Evolutionary conservation across 1,140 invertebrate species (phyloP).

Genomic region (Pogonomyrmex barbatus): DNA sequence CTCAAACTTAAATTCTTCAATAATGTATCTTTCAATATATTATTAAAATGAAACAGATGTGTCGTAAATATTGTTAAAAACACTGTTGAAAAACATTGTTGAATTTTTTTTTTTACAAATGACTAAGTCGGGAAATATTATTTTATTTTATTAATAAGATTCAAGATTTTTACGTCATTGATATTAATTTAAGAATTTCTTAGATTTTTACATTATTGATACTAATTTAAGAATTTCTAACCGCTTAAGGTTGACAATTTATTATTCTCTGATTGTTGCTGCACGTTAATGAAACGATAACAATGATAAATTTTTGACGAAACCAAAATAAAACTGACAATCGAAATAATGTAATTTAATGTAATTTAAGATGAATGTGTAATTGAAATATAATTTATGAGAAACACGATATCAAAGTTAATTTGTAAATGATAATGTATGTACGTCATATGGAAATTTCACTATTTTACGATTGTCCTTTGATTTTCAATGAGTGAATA

Average conservation of each 20-base stretch:
- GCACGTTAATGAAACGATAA: not conserved
- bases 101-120: slow-evolving; percentile 14
- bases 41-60: not conserved
- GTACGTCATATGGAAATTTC: not conserved
- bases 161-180: not conserved
- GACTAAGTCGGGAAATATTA: not conserved
- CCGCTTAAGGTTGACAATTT: not conserved
- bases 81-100: not conserved
- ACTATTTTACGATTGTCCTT: not conserved
- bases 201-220: not conserved
- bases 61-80: not conserved
- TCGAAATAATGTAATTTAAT: not conserved
- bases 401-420: slow-evolving; percentile 8
- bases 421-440: slow-evolving; percentile 1
- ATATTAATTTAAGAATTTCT: not conserved
- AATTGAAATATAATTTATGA: slow-evolving; percentile 31
- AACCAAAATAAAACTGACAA: slow-evolving; percentile 14
- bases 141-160: slow-evolving; percentile 17
- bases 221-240: not conserved
- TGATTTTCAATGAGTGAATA: not conserved
- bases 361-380: not conserved
- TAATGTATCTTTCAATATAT: slow-evolving; percentile 7
- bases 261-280: not conserved
- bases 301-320: slow-evolving; percentile 1
- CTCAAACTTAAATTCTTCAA: not conserved